A percentile compares a stretch with the other conserved stretches of the same genome.
These are phyloP conservation scores for Oscheius sp. DNA, from an alignment of 2,888 invertebrate species.

Conservation along the genomic window DNA sequence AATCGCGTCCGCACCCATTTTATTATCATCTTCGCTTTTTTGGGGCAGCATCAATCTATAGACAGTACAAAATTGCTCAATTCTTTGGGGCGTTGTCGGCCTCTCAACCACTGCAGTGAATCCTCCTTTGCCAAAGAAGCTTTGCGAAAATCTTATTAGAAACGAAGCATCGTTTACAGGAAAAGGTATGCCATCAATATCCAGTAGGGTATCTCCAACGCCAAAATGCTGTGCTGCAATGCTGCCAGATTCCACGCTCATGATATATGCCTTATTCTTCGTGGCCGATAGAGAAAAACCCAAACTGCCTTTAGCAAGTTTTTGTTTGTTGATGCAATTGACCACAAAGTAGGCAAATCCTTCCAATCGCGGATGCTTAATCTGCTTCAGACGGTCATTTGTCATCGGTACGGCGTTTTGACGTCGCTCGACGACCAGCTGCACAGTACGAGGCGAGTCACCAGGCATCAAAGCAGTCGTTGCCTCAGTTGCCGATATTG, in stretches of 20 bases:
- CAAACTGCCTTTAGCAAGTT: conserved; percentile 15
- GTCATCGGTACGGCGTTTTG: neutral
- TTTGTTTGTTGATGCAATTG: conserved; percentile 19
- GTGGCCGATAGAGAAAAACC: conserved; percentile 17
- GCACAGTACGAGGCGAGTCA: neutral
- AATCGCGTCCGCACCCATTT: conserved; percentile 31
- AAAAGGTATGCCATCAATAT: conserved; percentile 36
- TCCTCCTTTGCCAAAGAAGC: conserved; percentile 31
- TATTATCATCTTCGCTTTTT: conserved; percentile 2
- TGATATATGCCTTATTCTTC: conserved; percentile 31
- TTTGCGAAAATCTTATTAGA: conserved; percentile 24
- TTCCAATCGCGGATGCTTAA: conserved; percentile 25
- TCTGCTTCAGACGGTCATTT: conserved; percentile 15
- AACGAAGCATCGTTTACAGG: conserved; percentile 26
- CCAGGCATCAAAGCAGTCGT: neutral
- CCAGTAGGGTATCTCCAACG: conserved; percentile 33
- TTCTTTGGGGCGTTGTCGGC: conserved; percentile 8
- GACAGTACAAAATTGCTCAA: conserved; percentile 18
- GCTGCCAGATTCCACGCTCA: conserved; percentile 22
- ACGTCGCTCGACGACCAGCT: conserved; percentile 5
- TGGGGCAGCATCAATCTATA: conserved; percentile 25
- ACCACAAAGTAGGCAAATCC: conserved; percentile 33
- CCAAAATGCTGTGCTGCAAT: conserved; percentile 32
- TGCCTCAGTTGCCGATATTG: conserved; percentile 11
- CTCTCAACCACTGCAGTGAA: conserved; percentile 34